phyloP scores from a whole-genome alignment of 2,797 vertebrate species.

The Acipenser ruthenus region DNA sequence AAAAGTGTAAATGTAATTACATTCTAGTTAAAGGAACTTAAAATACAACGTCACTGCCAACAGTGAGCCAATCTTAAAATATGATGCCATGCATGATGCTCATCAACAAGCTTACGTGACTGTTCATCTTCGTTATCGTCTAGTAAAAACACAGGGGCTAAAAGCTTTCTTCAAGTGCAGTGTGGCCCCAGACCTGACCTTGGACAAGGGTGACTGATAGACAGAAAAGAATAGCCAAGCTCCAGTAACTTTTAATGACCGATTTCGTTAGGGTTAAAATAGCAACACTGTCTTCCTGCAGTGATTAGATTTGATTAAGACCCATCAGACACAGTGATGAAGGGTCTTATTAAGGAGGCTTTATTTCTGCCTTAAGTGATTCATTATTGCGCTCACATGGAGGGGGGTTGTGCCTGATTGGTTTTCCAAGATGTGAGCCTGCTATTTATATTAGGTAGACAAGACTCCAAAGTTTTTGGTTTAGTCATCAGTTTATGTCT shows the following conservation, averaged over 20 bases:
- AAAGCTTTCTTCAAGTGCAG: conserved; percentile 53
- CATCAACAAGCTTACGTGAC: conserved; percentile 41
- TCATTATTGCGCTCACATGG: conserved; percentile 15
- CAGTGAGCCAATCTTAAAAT: no score
- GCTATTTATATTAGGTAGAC: not conserved
- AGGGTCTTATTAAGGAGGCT: conserved; percentile 19
- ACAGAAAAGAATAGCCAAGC: conserved; percentile 64
- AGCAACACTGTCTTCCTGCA: conserved; percentile 55
- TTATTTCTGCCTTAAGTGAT: conserved; percentile 26
- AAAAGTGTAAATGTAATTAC: no score
- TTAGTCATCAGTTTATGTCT: not conserved
- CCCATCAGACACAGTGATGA: conserved; percentile 30
- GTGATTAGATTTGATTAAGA: conserved; percentile 51
- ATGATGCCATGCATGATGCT: conserved; percentile 46
- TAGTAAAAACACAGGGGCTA: conserved; percentile 60
- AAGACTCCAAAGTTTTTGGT: conserved; percentile 2
- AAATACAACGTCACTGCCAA: no score
- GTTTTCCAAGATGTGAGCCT: not conserved
- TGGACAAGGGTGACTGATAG: conserved; percentile 54
- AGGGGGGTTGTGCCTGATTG: conserved; percentile 22
- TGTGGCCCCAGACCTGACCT: conserved; percentile 51
- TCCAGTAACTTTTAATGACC: conserved; percentile 77
- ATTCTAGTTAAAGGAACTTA: no score
- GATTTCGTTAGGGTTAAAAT: conserved; percentile 72
- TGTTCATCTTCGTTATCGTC: conserved; percentile 59